A percentile compares a stretch with the other conserved stretches of the same genome.
phyloP scores from a whole-genome alignment of 2,888 invertebrate species.

The Lycocerus yunnanus region DNA sequence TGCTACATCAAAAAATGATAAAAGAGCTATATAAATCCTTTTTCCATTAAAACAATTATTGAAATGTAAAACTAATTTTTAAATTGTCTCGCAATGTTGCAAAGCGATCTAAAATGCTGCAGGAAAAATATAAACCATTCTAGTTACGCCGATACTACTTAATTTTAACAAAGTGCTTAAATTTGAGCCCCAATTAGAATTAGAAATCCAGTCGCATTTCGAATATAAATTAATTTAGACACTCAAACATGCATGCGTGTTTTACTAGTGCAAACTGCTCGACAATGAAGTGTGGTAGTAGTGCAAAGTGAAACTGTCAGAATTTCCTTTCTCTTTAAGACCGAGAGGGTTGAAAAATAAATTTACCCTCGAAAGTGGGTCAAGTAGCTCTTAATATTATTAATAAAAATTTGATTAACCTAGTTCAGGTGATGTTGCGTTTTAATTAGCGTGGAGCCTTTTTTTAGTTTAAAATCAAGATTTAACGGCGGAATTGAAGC shows the following conservation, averaged over 20 bases:
- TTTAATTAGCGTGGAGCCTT: neutral
- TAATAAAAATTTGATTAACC: neutral
- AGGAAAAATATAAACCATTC: too few species aligned
- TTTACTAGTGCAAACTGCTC: neutral
- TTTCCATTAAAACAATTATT: too few species aligned
- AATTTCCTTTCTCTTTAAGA: neutral
- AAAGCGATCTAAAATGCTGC: too few species aligned
- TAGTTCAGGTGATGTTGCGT: neutral
- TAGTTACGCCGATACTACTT: too few species aligned
- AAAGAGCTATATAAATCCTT: too few species aligned
- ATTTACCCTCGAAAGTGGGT: neutral
- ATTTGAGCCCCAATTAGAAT: too few species aligned
- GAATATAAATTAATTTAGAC: neutral
- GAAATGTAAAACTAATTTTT: too few species aligned
- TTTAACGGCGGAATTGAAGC: neutral
- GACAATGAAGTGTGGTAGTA: neutral
- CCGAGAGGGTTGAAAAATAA: neutral
- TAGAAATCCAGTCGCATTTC: neutral
- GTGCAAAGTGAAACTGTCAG: neutral
- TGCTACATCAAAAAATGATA: too few species aligned
- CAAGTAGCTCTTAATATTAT: neutral
- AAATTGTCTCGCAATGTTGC: too few species aligned
- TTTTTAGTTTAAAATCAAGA: neutral
- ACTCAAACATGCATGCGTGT: neutral
- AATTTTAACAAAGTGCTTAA: too few species aligned